These are phyloP conservation scores for Parazoanthus swiftii DNA, from an alignment of 92 coral and sea anemone genomes.

Conservation along the genomic window DNA sequence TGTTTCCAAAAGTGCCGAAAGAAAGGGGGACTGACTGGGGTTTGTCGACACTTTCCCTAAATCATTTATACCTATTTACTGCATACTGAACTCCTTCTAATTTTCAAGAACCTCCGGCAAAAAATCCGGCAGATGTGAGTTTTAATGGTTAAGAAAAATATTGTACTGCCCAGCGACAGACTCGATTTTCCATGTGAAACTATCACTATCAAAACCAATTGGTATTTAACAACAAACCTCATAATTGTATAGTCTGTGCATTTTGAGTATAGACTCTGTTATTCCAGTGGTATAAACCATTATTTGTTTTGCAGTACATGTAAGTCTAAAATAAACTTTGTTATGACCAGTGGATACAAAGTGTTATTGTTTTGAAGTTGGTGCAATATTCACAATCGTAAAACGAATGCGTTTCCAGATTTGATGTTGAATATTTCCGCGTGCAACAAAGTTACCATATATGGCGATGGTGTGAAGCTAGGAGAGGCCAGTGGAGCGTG, in stretches of 20 bases:
- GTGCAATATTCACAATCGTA: background rate
- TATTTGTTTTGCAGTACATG: too few relatives aligned
- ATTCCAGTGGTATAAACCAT: too few relatives aligned
- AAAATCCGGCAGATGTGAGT: too few relatives aligned
- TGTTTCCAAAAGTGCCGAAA: too few relatives aligned
- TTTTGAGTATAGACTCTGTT: too few relatives aligned
- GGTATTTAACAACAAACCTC: background rate
- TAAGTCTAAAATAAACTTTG: background rate
- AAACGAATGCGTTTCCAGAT: background rate
- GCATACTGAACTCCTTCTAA: too few relatives aligned
- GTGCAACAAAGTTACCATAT: conserved; percentile 31
- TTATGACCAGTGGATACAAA: background rate
- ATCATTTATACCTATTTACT: too few relatives aligned
- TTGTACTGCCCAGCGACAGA: background rate
- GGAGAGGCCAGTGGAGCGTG: conserved; percentile 3
- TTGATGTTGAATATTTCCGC: conserved; percentile 9
- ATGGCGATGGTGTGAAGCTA: conserved; percentile 17
- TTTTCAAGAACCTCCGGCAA: too few relatives aligned
- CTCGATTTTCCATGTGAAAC: background rate
- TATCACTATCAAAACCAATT: too few relatives aligned
- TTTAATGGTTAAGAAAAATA: background rate
- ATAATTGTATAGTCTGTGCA: background rate
- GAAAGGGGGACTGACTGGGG: too few relatives aligned
- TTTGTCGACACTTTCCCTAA: too few relatives aligned
- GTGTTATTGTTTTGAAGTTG: background rate